Evolutionary conservation across 2,888 invertebrate species (phyloP), one percentile per base, ranked within the genome.

Genomic region (Phragmatobia fuliginosa): DNA sequence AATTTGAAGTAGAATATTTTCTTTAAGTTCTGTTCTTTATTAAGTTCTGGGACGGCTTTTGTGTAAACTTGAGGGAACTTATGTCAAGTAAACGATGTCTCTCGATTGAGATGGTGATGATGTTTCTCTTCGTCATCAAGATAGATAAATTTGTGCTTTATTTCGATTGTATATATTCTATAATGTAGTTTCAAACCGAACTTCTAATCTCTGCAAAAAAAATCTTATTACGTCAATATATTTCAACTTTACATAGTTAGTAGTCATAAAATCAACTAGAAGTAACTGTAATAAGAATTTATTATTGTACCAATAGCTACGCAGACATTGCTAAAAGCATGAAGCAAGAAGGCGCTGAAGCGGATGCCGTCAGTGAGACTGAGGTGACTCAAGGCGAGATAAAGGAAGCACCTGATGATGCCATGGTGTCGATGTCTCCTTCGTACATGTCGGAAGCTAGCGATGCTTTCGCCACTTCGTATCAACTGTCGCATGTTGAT

Each of bases 261-360:
- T 8, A 7, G 45, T 56, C 14, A 56, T 28, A 25, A 14, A 56
- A 56, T 56, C 28, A 25, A 56, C 14, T 25, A 1, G n/a, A 32
- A 21, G 11, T 59, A 10, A 8, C 18, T 10, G 8, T 59, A 61
- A 21, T 49, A 14, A 11, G 5, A 7, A 45, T 45, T n/a, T 7
- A 21, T 45, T 41, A 28, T 49, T 66, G 68, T 1, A 62, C 38
- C 92, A 92, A 28, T 83, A 97, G 97, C 88, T 97, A 97, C 81
- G 94, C 96, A 0, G 98, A 98, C 83, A 96, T 98, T 7, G 95
- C 96, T 68, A 97, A 96, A 80, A 96, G 96, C 71, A 91, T 83
- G 66, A 92, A 92, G 68, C 87, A 86, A 21, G 92, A 93, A 49
- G 73, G 52, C 0, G 70, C n/a, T 0, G 91, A 92, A 8, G 61